Percentiles rank a stretch among this genome's conserved stretches.
phyloP scores from a whole-genome alignment of 2,797 vertebrate genomes.

The Salarias fasciatus region DNA sequence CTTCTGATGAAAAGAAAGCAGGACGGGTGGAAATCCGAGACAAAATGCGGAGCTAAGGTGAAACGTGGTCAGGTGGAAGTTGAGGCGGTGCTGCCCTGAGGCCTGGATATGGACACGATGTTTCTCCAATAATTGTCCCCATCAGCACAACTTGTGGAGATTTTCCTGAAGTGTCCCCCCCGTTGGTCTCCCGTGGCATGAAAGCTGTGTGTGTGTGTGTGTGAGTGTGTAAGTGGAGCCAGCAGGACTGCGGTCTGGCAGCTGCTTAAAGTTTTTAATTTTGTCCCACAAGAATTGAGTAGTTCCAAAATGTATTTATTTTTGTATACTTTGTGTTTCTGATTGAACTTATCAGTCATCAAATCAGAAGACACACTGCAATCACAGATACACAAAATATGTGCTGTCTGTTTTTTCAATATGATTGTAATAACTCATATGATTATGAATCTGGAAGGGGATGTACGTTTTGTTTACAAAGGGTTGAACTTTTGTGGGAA shows the following conservation, averaged over 20 bases:
- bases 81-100: slow-evolving; percentile 30
- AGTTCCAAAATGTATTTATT: too few relatives aligned
- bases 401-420: too few relatives aligned
- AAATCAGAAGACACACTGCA: neutral
- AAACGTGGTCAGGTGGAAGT: slow-evolving; percentile 55
- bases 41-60: slow-evolving; percentile 65
- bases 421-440: too few relatives aligned
- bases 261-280: neutral
- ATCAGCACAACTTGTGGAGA: slow-evolving; percentile 48
- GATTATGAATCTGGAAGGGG: too few relatives aligned
- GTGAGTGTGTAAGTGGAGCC: neutral
- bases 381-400: slow-evolving; percentile 1
- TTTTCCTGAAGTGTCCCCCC: slow-evolving; percentile 33
- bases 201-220: slow-evolving; percentile 1
- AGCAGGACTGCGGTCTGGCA: neutral
- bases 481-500: too few relatives aligned
- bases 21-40: slow-evolving; percentile 6
- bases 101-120: slow-evolving; percentile 46
- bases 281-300: neutral
- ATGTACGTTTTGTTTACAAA: too few relatives aligned
- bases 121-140: slow-evolving; percentile 46
- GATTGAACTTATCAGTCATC: too few relatives aligned
- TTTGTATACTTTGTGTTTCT: too few relatives aligned
- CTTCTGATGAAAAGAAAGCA: slow-evolving; percentile 52
- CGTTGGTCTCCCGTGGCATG: slow-evolving; percentile 7